phyloP scores from a whole-genome alignment of 92 coral and sea anemone species.

The Palythoa grandiflora region DNA sequence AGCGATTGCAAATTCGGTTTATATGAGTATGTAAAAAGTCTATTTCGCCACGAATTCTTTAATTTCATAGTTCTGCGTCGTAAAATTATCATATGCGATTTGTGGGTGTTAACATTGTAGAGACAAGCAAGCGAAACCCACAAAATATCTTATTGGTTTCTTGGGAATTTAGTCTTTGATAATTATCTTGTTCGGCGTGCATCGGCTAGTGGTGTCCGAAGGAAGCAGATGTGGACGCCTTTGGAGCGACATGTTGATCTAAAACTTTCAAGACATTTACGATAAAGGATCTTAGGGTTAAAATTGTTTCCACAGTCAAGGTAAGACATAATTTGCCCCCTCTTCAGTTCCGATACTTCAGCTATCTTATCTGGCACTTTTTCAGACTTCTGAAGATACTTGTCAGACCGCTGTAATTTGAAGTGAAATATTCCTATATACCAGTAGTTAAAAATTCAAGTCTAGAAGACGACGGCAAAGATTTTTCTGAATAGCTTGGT shows the following conservation, averaged over 20 bases:
- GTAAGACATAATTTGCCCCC: not conserved
- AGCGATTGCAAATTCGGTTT: not conserved
- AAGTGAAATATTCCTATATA: not conserved
- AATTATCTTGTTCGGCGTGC: not conserved
- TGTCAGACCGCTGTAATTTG: not conserved
- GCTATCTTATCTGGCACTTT: not conserved
- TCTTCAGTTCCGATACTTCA: not conserved
- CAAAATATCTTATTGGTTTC: conserved; percentile 31
- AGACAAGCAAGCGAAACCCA: conserved; percentile 31
- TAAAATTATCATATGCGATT: not conserved
- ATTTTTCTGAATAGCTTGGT: not conserved
- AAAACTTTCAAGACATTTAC: conserved; percentile 8
- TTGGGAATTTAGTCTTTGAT: conserved; percentile 30
- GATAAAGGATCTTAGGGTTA: conserved; percentile 17
- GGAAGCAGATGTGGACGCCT: conserved; percentile 17
- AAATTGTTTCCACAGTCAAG: conserved; percentile 12
- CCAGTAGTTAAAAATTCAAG: not conserved
- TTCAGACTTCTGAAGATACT: not conserved
- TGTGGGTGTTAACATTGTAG: not conserved
- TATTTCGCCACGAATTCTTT: not conserved
- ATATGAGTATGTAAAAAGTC: not conserved
- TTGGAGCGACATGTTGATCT: conserved; percentile 9
- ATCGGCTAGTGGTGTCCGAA: not conserved
- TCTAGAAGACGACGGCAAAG: not conserved
- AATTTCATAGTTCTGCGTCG: not conserved